Evolutionary conservation across 1,140 invertebrate genomes (phyloP).

Genomic region (Drosophila varians): DNA sequence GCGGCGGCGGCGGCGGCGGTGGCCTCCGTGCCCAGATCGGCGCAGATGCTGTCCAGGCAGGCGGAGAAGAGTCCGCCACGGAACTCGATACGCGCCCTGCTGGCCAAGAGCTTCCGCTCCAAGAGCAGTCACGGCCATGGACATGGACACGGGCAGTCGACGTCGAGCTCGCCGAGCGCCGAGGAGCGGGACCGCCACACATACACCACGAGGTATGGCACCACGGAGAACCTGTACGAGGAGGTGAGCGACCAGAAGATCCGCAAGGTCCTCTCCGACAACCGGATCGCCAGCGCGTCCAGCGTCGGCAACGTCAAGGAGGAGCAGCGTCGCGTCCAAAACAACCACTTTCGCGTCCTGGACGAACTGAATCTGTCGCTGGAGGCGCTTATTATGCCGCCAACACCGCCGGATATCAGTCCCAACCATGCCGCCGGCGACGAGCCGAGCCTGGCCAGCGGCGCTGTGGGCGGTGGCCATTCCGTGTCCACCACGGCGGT

Average conservation of each 20-base stretch:
- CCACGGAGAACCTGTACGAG: slow-evolving; percentile 94
- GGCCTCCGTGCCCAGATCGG: not conserved
- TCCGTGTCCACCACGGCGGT: slow-evolving; percentile 6
- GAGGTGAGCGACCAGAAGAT: slow-evolving; percentile 89
- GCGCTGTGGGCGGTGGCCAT: slow-evolving; percentile 9
- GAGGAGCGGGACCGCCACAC: slow-evolving; percentile 85
- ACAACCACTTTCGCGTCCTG: slow-evolving; percentile 91
- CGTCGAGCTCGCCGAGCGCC: slow-evolving; percentile 64
- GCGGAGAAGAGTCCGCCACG: slow-evolving; percentile 79
- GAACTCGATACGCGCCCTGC: slow-evolving; percentile 80
- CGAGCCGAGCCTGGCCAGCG: slow-evolving; percentile 68
- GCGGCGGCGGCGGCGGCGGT: slow-evolving; percentile 4
- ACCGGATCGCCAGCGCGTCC: slow-evolving; percentile 84
- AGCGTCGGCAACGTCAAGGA: slow-evolving; percentile 88
- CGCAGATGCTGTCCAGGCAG: slow-evolving; percentile 21
- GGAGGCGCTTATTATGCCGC: slow-evolving; percentile 94
- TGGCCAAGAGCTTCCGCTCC: slow-evolving; percentile 78
- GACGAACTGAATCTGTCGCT: slow-evolving; percentile 93
- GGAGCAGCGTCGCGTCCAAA: slow-evolving; percentile 91
- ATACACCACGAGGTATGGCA: slow-evolving; percentile 91
- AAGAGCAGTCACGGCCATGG: slow-evolving; percentile 49
- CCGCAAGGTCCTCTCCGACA: slow-evolving; percentile 84
- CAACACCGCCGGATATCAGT: slow-evolving; percentile 72
- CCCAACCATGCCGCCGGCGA: slow-evolving; percentile 54
- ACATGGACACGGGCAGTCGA: slow-evolving; percentile 51